A percentile compares a stretch with the other conserved stretches of the same genome.
Evolutionary conservation across 2,797 vertebrate genomes (phyloP).

Genomic region (Acanthis flammea): DNA sequence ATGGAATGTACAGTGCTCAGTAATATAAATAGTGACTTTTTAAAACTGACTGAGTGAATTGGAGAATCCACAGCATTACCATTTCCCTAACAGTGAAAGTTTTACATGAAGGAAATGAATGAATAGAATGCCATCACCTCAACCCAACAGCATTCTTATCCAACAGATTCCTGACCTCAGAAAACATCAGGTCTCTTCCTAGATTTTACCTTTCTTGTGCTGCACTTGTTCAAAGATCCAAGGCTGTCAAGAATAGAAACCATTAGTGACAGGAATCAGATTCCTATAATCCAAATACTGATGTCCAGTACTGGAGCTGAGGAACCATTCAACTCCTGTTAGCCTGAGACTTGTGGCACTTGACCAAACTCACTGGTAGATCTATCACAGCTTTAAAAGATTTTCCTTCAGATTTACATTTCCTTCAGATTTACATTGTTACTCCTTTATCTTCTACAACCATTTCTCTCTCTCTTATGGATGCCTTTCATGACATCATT

Average conservation of each 20-base stretch:
- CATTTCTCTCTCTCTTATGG: neutral
- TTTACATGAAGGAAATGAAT: neutral
- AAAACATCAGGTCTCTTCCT: neutral
- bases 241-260: neutral
- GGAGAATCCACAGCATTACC: neutral
- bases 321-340: neutral
- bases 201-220: neutral
- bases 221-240: neutral
- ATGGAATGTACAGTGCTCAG: neutral
- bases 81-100: neutral
- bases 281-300: neutral
- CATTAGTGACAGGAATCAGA: neutral
- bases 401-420: neutral
- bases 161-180: neutral
- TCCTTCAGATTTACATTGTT: neutral
- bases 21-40: neutral
- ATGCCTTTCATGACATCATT: neutral
- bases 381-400: neutral
- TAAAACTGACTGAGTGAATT: neutral
- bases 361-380: neutral
- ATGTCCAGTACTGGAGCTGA: neutral
- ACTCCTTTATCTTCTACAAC: neutral
- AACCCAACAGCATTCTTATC: neutral
- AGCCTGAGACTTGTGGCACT: neutral
- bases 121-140: neutral